Evolutionary conservation across 2,797 vertebrate species (phyloP), one percentile per base, ranked within the genome.

Genomic region (Sandelia bainsii): DNA sequence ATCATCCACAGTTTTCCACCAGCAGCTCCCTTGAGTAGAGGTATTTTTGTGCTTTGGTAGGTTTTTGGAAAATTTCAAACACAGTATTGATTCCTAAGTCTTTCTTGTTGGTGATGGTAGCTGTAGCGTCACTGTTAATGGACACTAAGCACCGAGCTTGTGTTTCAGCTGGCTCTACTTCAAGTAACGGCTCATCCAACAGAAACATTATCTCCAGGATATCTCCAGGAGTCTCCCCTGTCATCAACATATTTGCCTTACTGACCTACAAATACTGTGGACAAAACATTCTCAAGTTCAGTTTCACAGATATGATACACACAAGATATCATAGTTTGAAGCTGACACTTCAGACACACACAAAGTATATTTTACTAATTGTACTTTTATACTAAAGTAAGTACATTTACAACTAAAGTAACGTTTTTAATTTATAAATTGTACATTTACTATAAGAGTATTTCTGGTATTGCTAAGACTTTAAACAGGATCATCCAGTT

Each of bases 31-130:
- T 3, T 8, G 62, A 64, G 40, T 16, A 46, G 19, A 61, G 76
- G 57, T 88, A 87, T 87, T 90, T 86, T 79, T 79, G 56, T 52
- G 57, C 60, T 49, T 45, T 42, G 40, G 59, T 59, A 72, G 51
- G 46, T 48, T 83, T 86, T 77, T 76, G 37, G 32, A 53, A 42
- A 62, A 46, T 39, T 63, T 69, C 12, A 61, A 56, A 64, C 23
- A 66, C 39, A 23, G 44, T 70, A 85, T 82, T 46, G 70, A 87
- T 79, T 73, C 6, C 25, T 0, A 72, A 61, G 63, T 60, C 34
- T 52, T 61, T 45, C 54, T 46, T 45, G 37, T 57, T 25, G 64
- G 23, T 37, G 53, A 70, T 37, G 25, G 50, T 8, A 59, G 59
- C 56, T 62, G n/a, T 10, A 48, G 52, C 46, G 54, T 63, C 29